Percentiles rank a stretch among this genome's conserved stretches.
Evolutionary conservation across 2,888 invertebrate genomes (phyloP).

Genomic region (Euproctis similis): DNA sequence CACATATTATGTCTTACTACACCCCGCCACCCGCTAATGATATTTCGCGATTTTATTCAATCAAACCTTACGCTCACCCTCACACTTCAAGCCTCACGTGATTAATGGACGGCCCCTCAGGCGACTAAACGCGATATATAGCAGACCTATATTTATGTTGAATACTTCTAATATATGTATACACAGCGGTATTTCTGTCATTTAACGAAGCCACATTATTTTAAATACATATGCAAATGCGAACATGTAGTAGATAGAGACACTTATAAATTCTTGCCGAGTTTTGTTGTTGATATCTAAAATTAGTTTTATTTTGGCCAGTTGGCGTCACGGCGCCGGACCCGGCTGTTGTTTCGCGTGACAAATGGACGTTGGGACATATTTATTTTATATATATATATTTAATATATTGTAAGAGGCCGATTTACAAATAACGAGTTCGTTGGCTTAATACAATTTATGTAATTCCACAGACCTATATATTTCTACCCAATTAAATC

Average conservation of each 20-base stretch:
- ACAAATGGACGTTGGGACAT: conserved; percentile 42
- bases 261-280: conserved; percentile 14
- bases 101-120: no score
- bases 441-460: conserved; percentile 49
- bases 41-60: no score
- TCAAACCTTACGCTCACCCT: no score
- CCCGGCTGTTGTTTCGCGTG: conserved; percentile 29
- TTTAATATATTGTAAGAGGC: conserved; percentile 35
- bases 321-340: conserved; percentile 31
- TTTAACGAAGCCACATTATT: conserved; percentile 25
- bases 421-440: conserved; percentile 34
- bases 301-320: conserved; percentile 31
- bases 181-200: conserved; percentile 16
- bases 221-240: conserved; percentile 29
- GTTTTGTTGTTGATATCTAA: conserved; percentile 46
- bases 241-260: conserved; percentile 26
- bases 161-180: no score
- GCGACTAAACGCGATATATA: no score
- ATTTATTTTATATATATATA: conserved; percentile 38
- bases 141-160: no score
- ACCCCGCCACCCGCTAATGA: conserved; percentile 6
- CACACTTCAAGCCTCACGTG: no score
- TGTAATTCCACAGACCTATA: conserved; percentile 25
- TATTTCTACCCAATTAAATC: conserved; percentile 18
- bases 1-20: no score